Evolutionary conservation across 2,888 invertebrate genomes (phyloP).

Genomic region (Eremobia ochroleuca): DNA sequence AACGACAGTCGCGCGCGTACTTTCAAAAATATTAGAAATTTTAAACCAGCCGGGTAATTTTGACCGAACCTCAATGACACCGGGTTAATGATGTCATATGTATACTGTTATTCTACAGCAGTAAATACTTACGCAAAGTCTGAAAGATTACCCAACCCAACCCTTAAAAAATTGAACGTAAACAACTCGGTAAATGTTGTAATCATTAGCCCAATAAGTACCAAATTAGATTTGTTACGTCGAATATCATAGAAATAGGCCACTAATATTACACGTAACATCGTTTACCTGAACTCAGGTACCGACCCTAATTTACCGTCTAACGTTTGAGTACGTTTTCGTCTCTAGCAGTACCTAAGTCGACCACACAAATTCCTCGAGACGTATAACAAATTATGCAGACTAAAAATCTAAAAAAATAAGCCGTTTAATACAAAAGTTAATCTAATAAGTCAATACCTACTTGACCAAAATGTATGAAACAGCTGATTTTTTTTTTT

Average conservation of each 20-base stretch:
- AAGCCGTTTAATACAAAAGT: too few relatives aligned
- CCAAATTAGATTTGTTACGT: not conserved
- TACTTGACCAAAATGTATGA: too few relatives aligned
- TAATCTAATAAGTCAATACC: too few relatives aligned
- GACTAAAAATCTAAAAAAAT: too few relatives aligned
- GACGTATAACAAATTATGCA: not conserved
- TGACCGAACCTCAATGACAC: too few relatives aligned
- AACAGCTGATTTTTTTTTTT: too few relatives aligned
- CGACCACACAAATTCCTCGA: not conserved
- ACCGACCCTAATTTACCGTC: constrained; percentile 12
- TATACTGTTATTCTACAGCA: not conserved
- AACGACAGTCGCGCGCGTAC: too few relatives aligned
- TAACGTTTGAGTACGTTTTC: constrained; percentile 13
- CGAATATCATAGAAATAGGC: constrained; percentile 6
- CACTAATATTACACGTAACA: constrained; percentile 1
- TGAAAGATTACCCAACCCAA: not conserved
- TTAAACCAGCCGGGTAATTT: too few relatives aligned
- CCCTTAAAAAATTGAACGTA: not conserved
- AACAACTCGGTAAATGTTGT: not conserved
- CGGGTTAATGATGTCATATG: too few relatives aligned
- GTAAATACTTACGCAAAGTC: not conserved
- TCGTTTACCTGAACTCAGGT: constrained; percentile 13
- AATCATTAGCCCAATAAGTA: constrained; percentile 13
- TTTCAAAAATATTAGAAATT: too few relatives aligned
- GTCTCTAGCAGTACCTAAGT: not conserved